Base-by-base conservation (phyloP, 2,797 vertebrate genomes). In the Triplophysa bombifrons region DNA sequence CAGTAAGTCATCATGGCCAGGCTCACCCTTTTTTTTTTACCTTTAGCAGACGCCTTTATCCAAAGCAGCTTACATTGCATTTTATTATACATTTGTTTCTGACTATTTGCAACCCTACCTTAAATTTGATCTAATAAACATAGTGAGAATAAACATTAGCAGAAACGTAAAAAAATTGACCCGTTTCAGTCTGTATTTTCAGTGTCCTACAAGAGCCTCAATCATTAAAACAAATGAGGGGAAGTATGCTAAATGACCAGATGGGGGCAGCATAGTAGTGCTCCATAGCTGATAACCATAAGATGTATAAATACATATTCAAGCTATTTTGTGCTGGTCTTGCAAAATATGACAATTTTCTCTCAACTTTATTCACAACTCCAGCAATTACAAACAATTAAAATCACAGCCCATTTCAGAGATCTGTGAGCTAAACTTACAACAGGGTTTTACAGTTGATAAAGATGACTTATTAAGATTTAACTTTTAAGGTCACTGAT, bases 201-300 rank as follows among this genome's bases (percentile, higher is more conserved):
- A 64, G 74, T 20, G 9, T 17, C 30, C 17, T n/a, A 46, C 64
- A 17, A 38, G 19, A 53, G 50, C 13, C 34, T 55, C n/a, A 76
- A 34, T 22, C 16, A 12, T 27, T 65, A 70, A 55, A 66, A 46
- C 19, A n/a, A 64, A 56, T 60, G 71, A 63, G 65, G 27, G 30
- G 1, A 74, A 60, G 82, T 77, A 11, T 56, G 61, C n/a, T 60
- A 70, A 73, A 11, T 53, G 2, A 75, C 88, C 92, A 91, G 88
- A 87, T 22, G 92, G 70, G 88, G 91, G 89, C 89, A 88, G 80
- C 88, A 79, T 70, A 66, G 56, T 41, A 66, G 83, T 80, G 71
- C 63, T 55, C 12, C 17, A 56, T 72, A 30, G 27, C 30, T 25
- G 13, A 56, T 46, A 55, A 12, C 25, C 38, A 63, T 1, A 30